These are phyloP conservation scores for Amphimallon solstitiale DNA, from an alignment of 2,888 invertebrate species.

Conservation along the genomic window DNA sequence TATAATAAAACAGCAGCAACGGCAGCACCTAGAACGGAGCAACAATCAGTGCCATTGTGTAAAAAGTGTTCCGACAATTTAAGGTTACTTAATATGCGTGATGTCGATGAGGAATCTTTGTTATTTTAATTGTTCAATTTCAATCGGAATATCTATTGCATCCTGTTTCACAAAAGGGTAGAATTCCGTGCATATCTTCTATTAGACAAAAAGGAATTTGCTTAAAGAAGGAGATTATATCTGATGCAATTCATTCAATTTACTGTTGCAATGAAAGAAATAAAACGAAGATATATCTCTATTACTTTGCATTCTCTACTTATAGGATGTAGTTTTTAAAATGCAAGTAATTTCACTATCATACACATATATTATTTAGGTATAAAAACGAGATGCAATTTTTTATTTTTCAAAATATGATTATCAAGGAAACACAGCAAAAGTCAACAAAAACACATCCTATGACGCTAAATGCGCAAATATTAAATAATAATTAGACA, in stretches of 20 bases:
- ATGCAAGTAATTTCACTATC: too few relatives aligned
- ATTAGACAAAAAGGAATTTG: neutral
- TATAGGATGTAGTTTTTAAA: too few relatives aligned
- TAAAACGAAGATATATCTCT: too few relatives aligned
- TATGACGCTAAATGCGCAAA: too few relatives aligned
- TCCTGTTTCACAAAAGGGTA: neutral
- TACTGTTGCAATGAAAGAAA: too few relatives aligned
- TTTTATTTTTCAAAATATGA: too few relatives aligned
- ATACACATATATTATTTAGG: too few relatives aligned
- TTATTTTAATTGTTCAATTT: conserved; percentile 5
- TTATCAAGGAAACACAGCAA: too few relatives aligned
- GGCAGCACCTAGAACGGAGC: neutral
- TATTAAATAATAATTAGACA: too few relatives aligned
- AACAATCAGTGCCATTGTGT: neutral
- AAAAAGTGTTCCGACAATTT: neutral
- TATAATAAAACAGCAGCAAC: neutral
- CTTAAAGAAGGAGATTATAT: neutral
- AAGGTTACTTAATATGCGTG: conserved; percentile 8
- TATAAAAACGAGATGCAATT: too few relatives aligned
- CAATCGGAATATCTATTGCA: neutral
- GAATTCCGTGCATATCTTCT: neutral
- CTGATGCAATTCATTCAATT: neutral
- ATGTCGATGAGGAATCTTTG: conserved; percentile 4
- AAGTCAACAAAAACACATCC: too few relatives aligned
- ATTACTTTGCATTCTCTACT: too few relatives aligned